Percentiles rank a stretch among this genome's conserved stretches.
These are phyloP conservation scores for Homalodisca vitripennis DNA, from an alignment of 1,140 invertebrate species.

Conservation along the genomic window DNA sequence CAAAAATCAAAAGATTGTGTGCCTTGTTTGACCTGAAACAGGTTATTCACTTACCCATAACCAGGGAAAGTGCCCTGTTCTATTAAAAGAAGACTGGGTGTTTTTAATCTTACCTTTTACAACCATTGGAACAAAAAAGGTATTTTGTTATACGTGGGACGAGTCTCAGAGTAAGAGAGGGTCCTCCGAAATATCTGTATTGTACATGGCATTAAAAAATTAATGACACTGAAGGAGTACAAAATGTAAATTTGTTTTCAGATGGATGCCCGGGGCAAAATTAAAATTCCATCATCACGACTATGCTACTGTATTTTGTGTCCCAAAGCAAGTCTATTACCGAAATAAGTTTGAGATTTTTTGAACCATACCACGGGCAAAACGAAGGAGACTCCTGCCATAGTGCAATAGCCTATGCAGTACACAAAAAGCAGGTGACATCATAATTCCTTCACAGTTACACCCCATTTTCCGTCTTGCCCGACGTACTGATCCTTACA, in stretches of 20 bases:
- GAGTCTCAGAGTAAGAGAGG: not conserved
- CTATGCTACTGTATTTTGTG: constrained; percentile 2
- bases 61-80: too few relatives aligned
- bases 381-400: constrained; percentile 3
- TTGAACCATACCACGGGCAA: constrained; percentile 9
- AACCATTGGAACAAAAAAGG: not conserved
- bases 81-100: not conserved
- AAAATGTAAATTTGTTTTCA: not conserved
- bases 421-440: constrained; percentile 11
- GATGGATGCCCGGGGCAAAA: constrained; percentile 8
- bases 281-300: not conserved
- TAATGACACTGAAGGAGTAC: not conserved
- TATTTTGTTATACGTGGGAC: too few relatives aligned
- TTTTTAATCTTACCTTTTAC: not conserved
- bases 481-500: not conserved
- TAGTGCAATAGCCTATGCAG: not conserved
- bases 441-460: not conserved
- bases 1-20: constrained; percentile 1
- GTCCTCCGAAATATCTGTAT: not conserved
- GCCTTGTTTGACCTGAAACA: not conserved
- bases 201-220: not conserved
- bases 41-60: constrained; percentile 3
- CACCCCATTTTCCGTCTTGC: not conserved
- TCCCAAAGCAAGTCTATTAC: not conserved
- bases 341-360: too few relatives aligned